These are phyloP conservation scores for Rotaria magnacalcarata DNA, from an alignment of 2,888 invertebrate genomes.

Conservation along the genomic window DNA sequence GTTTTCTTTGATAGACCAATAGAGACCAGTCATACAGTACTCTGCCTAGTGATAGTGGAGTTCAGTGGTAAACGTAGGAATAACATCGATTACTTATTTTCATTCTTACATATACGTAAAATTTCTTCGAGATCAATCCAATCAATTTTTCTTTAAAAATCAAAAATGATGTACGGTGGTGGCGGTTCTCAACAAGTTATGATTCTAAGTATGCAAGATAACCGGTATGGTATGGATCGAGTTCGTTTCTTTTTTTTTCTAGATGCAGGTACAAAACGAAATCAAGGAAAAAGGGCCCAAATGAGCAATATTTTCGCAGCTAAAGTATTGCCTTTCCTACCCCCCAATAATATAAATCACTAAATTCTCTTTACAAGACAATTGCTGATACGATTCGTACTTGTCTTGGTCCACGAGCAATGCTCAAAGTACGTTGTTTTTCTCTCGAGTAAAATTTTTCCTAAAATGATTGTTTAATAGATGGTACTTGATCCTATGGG, in stretches of 20 bases:
- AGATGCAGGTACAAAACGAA: slow-evolving; percentile 62
- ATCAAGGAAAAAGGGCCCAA: slow-evolving; percentile 93
- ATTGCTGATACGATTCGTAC: slow-evolving; percentile 98
- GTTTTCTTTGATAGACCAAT: not conserved
- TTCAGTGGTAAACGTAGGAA: not conserved
- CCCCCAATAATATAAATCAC: not conserved
- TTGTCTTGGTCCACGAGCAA: slow-evolving; percentile 95
- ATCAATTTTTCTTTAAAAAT: not conserved
- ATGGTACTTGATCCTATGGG: slow-evolving; percentile 99
- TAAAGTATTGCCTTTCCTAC: slow-evolving; percentile 69
- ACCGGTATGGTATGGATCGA: no score
- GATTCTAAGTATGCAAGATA: not conserved
- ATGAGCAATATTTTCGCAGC: slow-evolving; percentile 94
- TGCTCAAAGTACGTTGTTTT: slow-evolving; percentile 72
- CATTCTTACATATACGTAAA: not conserved
- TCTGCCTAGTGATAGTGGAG: not conserved
- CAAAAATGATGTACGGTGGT: not conserved
- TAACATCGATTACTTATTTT: not conserved
- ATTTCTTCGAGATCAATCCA: not conserved
- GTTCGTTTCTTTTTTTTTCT: not conserved
- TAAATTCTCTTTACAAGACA: slow-evolving; percentile 65
- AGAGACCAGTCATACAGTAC: not conserved
- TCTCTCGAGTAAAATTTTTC: not conserved
- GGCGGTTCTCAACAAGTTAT: not conserved
- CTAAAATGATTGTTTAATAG: slow-evolving; percentile 51